A percentile compares a stretch with the other conserved stretches of the same genome.
Conservation (phyloP, 2,797 vertebrate genomes). For the Sternotherus odoratus region DNA sequence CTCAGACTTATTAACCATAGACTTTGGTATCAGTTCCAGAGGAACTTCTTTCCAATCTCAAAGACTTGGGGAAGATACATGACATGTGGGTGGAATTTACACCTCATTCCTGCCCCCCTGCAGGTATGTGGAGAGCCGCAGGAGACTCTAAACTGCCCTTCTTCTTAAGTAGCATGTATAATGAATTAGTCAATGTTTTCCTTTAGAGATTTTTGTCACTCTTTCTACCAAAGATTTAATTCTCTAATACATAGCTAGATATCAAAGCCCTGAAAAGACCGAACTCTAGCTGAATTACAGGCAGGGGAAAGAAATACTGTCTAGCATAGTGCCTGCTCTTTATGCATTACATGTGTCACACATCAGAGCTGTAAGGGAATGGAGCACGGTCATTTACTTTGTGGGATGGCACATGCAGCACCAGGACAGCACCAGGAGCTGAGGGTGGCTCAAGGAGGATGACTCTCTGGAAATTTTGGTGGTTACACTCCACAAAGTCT, state of each 20-base stretch:
- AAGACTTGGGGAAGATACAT: not conserved
- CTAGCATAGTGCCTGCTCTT: not conserved
- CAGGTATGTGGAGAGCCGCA: not conserved
- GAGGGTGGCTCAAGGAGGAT: not conserved
- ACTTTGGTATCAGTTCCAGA: not conserved
- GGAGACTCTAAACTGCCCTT: not conserved
- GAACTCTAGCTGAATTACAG: not conserved
- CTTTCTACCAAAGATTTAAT: not conserved
- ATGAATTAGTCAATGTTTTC: not conserved
- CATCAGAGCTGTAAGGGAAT: not conserved
- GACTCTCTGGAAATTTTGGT: not conserved
- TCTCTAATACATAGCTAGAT: not conserved
- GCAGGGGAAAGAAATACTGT: not conserved
- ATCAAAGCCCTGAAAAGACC: not conserved
- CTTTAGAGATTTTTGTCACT: not conserved
- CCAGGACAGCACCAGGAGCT: not conserved
- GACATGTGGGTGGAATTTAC: not conserved
- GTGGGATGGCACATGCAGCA: not conserved
- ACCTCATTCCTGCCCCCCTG: not conserved
- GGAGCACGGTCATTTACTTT: not conserved
- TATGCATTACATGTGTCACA: too few species aligned
- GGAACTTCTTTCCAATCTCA: not conserved
- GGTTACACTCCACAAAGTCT: not conserved
- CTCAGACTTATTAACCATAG: not conserved
- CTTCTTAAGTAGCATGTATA: not conserved